Evolutionary conservation across 1,140 invertebrate genomes (phyloP).

Genomic region (Lineus longissimus): DNA sequence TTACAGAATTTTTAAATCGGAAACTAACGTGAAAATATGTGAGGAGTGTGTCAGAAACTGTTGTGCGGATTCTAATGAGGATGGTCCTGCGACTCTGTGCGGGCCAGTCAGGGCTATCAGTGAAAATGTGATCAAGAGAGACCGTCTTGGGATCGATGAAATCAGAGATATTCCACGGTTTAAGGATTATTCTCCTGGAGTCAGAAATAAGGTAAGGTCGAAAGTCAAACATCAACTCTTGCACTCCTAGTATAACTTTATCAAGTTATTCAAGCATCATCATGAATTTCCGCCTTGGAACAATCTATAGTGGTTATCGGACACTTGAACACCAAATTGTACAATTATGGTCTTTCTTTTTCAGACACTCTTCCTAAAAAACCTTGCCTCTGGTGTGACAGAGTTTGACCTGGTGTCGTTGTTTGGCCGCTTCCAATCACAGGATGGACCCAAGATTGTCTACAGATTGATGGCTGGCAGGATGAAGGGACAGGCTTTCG

Average conservation of each 20-base stretch:
- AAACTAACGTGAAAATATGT: no score
- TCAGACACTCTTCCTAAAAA: conserved; percentile 59
- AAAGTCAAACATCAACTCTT: no score
- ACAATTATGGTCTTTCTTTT: not conserved
- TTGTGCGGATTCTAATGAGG: no score
- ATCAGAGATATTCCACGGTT: conserved; percentile 56
- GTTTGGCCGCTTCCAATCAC: conserved; percentile 48
- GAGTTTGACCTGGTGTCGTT: conserved; percentile 53
- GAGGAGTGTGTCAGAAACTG: no score
- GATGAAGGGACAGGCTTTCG: conserved; percentile 62
- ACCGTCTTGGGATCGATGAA: conserved; percentile 52
- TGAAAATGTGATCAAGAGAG: conserved; percentile 27
- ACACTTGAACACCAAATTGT: no score
- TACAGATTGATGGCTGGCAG: conserved; percentile 56
- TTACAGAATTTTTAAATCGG: no score
- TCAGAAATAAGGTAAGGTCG: conserved; percentile 47
- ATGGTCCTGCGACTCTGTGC: not conserved
- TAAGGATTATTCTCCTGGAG: conserved; percentile 54
- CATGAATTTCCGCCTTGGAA: no score
- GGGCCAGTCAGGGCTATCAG: conserved; percentile 25
- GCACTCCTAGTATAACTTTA: no score
- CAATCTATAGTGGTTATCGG: no score
- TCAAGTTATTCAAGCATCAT: no score
- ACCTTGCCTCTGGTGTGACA: conserved; percentile 50
- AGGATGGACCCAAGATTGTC: conserved; percentile 28